Evolutionary conservation across 2,797 vertebrate genomes (phyloP).

Genomic region (Strix occidentalis): DNA sequence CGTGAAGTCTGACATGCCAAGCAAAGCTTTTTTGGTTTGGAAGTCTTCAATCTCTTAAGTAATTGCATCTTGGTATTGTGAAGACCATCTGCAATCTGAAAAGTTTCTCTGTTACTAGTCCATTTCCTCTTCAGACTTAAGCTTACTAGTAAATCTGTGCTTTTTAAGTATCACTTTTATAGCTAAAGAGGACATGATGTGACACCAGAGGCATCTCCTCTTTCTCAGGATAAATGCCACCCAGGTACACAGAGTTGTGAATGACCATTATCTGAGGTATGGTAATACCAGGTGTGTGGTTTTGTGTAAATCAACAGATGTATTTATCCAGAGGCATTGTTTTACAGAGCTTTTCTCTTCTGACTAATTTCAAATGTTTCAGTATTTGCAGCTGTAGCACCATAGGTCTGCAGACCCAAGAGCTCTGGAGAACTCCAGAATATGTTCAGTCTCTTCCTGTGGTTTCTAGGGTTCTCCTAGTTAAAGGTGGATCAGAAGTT

Average conservation of each 20-base stretch:
- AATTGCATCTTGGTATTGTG: neutral
- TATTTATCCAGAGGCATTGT: neutral
- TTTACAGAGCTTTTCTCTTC: neutral
- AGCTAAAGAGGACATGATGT: neutral
- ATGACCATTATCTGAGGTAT: neutral
- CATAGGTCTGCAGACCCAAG: accelerated
- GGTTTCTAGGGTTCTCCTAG: neutral
- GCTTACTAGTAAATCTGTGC: neutral
- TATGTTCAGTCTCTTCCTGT: neutral
- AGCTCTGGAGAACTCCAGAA: neutral
- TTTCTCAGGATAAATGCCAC: neutral
- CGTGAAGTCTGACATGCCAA: neutral
- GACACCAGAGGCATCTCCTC: neutral
- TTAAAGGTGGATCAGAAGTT: neutral
- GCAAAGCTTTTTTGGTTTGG: neutral
- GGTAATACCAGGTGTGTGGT: neutral
- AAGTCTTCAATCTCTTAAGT: neutral
- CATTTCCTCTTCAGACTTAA: neutral
- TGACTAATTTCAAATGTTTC: neutral
- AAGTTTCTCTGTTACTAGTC: neutral
- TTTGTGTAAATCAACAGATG: neutral
- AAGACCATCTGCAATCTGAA: neutral
- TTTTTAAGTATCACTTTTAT: neutral
- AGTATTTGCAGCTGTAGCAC: neutral
- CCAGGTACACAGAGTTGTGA: neutral